Conservation (phyloP, 2,888 invertebrate genomes). For the Zygogramma bicolorata region DNA sequence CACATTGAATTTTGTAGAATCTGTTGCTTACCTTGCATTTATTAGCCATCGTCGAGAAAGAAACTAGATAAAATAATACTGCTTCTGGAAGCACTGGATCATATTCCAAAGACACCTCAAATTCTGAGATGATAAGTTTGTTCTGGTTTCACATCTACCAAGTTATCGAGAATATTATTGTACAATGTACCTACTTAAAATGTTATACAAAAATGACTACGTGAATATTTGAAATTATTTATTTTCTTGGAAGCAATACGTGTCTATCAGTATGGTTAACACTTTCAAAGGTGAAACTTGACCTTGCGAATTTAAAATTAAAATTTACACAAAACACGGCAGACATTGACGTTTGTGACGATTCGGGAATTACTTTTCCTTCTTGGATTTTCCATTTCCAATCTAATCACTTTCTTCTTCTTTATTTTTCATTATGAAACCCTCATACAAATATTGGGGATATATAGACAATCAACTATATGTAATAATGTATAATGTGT, state of each 20-base stretch:
- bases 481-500: too few species aligned
- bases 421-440: not conserved
- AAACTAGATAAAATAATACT: constrained; percentile 27
- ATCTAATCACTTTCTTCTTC: not conserved
- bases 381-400: not conserved
- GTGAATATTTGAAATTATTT: not conserved
- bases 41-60: constrained; percentile 41
- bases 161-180: not conserved
- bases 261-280: not conserved
- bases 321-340: not conserved
- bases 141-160: not conserved
- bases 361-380: not conserved
- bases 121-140: not conserved
- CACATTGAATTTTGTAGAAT: not conserved
- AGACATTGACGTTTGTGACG: constrained; percentile 3
- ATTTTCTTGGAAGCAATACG: not conserved
- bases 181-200: not conserved
- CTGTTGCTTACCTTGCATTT: constrained; percentile 46
- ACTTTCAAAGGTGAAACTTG: not conserved
- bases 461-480: too few species aligned
- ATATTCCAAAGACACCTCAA: constrained; percentile 12
- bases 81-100: constrained; percentile 31
- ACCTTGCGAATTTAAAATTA: not conserved
- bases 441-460: too few species aligned
- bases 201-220: not conserved